Evolutionary conservation across 2,888 invertebrate species (phyloP).

Genomic region (Eudasyphora cyanicolor): DNA sequence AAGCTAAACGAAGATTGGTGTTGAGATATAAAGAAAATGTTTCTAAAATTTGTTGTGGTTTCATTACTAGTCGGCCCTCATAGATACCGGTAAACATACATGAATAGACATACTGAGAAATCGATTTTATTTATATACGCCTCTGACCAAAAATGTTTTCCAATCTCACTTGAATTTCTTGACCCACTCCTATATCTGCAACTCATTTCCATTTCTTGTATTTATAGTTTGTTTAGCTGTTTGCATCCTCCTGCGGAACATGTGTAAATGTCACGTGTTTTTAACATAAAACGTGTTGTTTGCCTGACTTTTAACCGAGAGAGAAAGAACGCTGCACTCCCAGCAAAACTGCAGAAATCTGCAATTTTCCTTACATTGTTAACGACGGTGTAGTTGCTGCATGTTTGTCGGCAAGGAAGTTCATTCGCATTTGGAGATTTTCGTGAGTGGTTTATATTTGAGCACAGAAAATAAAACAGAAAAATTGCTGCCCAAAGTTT

Average conservation of each 20-base stretch:
- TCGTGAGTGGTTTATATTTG: conserved; percentile 2
- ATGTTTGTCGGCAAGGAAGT: conserved; percentile 5
- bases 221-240: background rate
- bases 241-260: conserved; percentile 35
- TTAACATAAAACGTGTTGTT: conserved; percentile 65
- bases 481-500: background rate
- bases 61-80: no score
- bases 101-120: no score
- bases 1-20: no score
- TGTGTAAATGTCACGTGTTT: conserved; percentile 66
- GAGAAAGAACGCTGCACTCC: conserved; percentile 17
- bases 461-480: background rate
- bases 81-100: no score
- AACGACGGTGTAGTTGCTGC: background rate
- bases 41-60: no score
- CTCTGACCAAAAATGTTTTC: no score
- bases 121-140: no score
- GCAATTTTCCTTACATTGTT: conserved; percentile 19
- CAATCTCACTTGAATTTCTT: background rate
- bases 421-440: background rate
- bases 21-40: no score
- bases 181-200: background rate
- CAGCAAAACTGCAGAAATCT: conserved; percentile 32
- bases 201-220: background rate
- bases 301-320: conserved; percentile 54